phyloP scores from a whole-genome alignment of 2,888 invertebrate species.

The Andrena minutula region DNA sequence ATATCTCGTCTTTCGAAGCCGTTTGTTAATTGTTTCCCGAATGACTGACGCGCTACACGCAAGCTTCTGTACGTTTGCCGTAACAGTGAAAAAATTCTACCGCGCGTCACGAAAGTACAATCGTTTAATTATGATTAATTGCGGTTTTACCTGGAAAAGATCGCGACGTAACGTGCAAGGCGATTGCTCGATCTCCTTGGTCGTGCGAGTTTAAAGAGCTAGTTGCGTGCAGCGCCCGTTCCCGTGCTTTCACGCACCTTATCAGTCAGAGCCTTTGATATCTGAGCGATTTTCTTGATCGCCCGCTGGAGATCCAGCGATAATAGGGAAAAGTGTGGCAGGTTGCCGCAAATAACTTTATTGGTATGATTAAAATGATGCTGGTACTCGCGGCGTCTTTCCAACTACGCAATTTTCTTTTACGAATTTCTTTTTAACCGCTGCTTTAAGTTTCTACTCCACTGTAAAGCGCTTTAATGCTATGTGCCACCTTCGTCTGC shows the following conservation, averaged over 20 bases:
- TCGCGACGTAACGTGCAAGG: constrained; percentile 25
- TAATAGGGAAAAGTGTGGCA: background rate
- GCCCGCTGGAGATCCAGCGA: background rate
- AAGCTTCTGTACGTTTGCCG: background rate
- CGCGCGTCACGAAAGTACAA: constrained; percentile 30
- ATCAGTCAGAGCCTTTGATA: constrained; percentile 12
- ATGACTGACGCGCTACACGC: constrained; percentile 2
- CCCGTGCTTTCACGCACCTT: constrained; percentile 37
- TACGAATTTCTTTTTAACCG: background rate
- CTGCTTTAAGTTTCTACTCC: background rate
- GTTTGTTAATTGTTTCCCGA: constrained; percentile 14
- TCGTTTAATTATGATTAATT: constrained; percentile 57
- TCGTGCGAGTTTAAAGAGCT: constrained; percentile 37
- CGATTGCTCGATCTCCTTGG: constrained; percentile 38
- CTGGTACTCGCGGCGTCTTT: background rate
- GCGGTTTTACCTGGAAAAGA: constrained; percentile 38
- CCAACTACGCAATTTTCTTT: background rate
- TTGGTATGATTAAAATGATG: constrained; percentile 26
- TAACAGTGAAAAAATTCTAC: constrained; percentile 11
- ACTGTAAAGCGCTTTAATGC: too few species aligned
- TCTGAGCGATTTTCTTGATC: background rate
- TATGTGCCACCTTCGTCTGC: too few species aligned
- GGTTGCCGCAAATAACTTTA: constrained; percentile 17
- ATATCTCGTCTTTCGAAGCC: background rate
- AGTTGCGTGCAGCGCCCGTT: constrained; percentile 44